Conservation (phyloP, 2,888 invertebrate species). For the Tinea pellionella region DNA sequence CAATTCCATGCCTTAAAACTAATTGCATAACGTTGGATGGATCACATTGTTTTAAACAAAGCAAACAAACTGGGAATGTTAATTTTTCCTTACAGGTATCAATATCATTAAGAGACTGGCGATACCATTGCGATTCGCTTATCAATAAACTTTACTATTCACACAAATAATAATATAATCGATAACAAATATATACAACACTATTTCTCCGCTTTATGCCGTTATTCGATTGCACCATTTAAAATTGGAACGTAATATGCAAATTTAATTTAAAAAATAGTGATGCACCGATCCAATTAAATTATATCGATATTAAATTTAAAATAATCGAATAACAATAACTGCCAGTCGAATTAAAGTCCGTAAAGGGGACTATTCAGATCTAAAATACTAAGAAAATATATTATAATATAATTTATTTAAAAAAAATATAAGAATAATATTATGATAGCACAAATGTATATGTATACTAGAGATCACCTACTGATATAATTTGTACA, state of each 20-base stretch:
- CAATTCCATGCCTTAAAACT: slow-evolving; percentile 55
- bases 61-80: slow-evolving; percentile 61
- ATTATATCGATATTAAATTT: too few relatives aligned
- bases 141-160: too few relatives aligned
- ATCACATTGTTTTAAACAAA: slow-evolving; percentile 64
- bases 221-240: slow-evolving; percentile 16
- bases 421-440: slow-evolving; percentile 26
- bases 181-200: too few relatives aligned
- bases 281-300: too few relatives aligned
- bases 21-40: slow-evolving; percentile 46
- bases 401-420: slow-evolving; percentile 40
- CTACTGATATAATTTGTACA: slow-evolving; percentile 24
- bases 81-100: slow-evolving; percentile 65
- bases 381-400: slow-evolving; percentile 30
- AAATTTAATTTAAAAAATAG: neutral
- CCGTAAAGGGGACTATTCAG: slow-evolving; percentile 25
- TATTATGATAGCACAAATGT: slow-evolving; percentile 38
- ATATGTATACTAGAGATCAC: slow-evolving; percentile 59
- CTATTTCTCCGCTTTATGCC: too few relatives aligned
- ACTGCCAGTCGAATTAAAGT: slow-evolving; percentile 18
- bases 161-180: too few relatives aligned
- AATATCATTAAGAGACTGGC: slow-evolving; percentile 34
- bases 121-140: neutral
- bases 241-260: slow-evolving; percentile 24
- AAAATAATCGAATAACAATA: neutral